Conservation (phyloP, 2,113 vertebrate species). For the Uria aalge region DNA sequence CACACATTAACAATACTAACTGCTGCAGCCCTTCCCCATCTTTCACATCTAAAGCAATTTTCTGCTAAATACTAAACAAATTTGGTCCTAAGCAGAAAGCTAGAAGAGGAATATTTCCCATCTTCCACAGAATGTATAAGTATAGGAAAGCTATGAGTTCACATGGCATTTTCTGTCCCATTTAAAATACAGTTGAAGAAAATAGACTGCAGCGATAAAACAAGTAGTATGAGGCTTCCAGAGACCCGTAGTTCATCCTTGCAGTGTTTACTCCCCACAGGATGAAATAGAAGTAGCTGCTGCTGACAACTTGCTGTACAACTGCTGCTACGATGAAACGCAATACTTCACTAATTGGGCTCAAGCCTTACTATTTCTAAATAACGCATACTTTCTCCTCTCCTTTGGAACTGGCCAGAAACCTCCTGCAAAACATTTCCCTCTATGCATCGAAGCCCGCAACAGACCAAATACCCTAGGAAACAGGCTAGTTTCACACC, state of each 20-base stretch:
- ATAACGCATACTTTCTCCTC: not conserved
- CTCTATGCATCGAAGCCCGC: fast-evolving
- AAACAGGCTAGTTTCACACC: not conserved
- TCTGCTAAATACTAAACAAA: not conserved
- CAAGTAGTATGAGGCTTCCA: not conserved
- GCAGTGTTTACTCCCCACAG: not conserved
- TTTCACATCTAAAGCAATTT: not conserved
- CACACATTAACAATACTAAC: not conserved
- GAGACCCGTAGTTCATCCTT: not conserved
- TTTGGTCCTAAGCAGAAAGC: not conserved
- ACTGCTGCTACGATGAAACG: not conserved
- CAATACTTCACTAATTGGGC: not conserved
- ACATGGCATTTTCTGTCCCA: not conserved
- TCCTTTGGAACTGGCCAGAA: not conserved
- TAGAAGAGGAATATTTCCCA: not conserved
- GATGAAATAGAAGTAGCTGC: not conserved
- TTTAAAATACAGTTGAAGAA: not conserved
- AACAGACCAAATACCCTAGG: not conserved
- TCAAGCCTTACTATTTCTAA: not conserved
- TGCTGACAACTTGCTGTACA: not conserved
- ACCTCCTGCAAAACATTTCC: not conserved
- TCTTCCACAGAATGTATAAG: fast-evolving
- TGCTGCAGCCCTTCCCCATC: not conserved
- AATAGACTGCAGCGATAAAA: not conserved
- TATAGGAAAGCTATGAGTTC: not conserved